These are phyloP conservation scores for Caiman crocodilus DNA, from an alignment of 2,797 vertebrate species.

Conservation along the genomic window DNA sequence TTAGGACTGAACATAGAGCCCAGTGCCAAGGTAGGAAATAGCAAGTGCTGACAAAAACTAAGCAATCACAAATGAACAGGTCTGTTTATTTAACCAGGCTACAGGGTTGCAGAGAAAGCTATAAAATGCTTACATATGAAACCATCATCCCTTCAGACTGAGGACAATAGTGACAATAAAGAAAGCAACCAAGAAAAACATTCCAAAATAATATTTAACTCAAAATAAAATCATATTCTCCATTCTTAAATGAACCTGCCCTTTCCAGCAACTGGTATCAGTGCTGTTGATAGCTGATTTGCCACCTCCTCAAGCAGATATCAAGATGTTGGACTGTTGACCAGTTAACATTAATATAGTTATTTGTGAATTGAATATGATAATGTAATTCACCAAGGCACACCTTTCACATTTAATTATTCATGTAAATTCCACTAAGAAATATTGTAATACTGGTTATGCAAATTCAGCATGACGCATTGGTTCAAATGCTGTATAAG, in stretches of 20 bases:
- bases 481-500: slow-evolving; percentile 1
- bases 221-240: background rate
- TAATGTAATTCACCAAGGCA: background rate
- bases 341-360: background rate
- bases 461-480: background rate
- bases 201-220: slow-evolving; percentile 8
- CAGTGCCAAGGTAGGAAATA: background rate
- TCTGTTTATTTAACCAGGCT: slow-evolving; percentile 22
- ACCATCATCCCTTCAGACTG: background rate
- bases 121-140: background rate
- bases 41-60: background rate
- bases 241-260: background rate
- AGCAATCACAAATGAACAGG: background rate
- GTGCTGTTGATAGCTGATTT: slow-evolving; percentile 29
- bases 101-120: background rate
- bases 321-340: background rate
- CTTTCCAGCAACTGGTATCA: background rate
- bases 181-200: background rate
- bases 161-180: background rate
- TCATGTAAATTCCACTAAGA: slow-evolving; percentile 13
- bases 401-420: slow-evolving; percentile 33
- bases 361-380: background rate
- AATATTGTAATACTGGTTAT: background rate
- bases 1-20: background rate
- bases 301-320: background rate